Conservation (phyloP, 2,888 invertebrate genomes). For the Cephonodes hylas region DNA sequence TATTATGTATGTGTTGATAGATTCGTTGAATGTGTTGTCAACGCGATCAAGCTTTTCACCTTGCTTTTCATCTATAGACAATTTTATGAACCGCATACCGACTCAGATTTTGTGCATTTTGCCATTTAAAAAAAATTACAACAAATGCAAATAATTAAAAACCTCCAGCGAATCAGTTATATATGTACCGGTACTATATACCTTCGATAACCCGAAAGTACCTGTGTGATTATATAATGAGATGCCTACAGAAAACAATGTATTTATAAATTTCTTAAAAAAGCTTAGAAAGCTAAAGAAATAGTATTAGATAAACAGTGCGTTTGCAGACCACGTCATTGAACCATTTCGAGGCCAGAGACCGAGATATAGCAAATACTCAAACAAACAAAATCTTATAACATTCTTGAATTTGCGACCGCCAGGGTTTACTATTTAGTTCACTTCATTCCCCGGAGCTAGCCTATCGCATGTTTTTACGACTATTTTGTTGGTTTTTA, state of each 20-base stretch:
- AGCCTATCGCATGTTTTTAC: neutral
- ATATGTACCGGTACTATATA: no score
- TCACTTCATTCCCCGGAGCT: neutral
- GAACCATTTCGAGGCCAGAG: constrained; percentile 50
- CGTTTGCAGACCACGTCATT: constrained; percentile 44
- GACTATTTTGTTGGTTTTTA: neutral
- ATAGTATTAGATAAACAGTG: constrained; percentile 40
- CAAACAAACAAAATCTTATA: constrained; percentile 28
- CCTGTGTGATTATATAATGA: no score
- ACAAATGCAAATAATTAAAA: no score
- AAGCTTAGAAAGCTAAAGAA: constrained; percentile 11
- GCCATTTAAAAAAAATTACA: no score
- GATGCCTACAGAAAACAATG: no score
- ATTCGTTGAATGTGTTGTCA: no score
- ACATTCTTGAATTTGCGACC: constrained; percentile 2
- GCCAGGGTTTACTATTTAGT: constrained; percentile 7
- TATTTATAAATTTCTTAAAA: neutral
- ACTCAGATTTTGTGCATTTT: no score
- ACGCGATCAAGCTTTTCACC: no score
- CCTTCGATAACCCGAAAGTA: neutral
- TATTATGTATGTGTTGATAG: no score
- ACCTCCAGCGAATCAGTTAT: no score
- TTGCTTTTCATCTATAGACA: no score
- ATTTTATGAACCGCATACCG: no score
- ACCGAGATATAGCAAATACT: constrained; percentile 34